Base-by-base conservation (phyloP, 2,888 invertebrate species). In the Dendrolimus pini region DNA sequence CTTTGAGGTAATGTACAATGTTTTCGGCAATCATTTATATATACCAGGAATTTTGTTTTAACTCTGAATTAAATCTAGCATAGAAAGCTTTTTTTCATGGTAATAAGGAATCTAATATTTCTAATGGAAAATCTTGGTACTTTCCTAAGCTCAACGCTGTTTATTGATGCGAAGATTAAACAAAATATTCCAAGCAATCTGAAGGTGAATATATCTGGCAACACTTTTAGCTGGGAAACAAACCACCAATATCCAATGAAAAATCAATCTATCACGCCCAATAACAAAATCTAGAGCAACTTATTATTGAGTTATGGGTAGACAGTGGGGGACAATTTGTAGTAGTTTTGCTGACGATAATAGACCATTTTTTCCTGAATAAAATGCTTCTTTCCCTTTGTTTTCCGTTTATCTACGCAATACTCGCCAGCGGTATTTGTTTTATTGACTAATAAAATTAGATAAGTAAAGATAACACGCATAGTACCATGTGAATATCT, bases 201-300 rank as follows among this genome's bases (percentile, higher is more conserved):
- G 18, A 18, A 18, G 30, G 30, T 30, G 30, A 30, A 30, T 30
- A 6, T 30, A 30, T 30, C 60, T 59, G 62, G 59, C 59, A 66
- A 68, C 65, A 62, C 58, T 60, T 63, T 47, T 8, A 47, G 9
- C 47, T 47, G 65, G 69, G 71, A 75, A 75, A 74, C 71, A 77
- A 78, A 74, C 72, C 70, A 70, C 70, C 70, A 69, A 72, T 78
- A 73, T 74, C 77, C 71, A 75, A 80, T 80, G 72, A 75, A 78
- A 79, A 79, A 77, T 76, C 76, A 79, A 80, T 80, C 74, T 67
- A 76, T 82, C 81, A 78, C 70, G 71, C 67, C 67, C 66, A 72
- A 80, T 80, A 77, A 72, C 79, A 79, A 72, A 72, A 66, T 69
- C 66, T 67, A 71, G 66, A 66, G 66, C 64, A 68, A 66, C 71